Evolutionary conservation across 2,113 vertebrate species (phyloP).

Genomic region (Salvator merianae): DNA sequence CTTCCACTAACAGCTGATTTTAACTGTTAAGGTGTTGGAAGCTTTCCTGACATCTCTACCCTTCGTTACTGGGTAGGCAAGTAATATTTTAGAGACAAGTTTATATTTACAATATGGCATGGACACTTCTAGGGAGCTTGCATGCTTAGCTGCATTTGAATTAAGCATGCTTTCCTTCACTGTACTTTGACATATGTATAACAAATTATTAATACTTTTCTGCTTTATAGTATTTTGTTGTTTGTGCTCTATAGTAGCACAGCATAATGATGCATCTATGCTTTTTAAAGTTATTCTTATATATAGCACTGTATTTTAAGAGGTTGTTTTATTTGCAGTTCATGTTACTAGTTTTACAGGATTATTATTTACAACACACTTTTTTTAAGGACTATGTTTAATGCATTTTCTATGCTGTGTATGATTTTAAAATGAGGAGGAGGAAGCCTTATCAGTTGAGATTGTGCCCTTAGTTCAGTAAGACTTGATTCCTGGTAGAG

Average conservation of each 20-base stretch:
- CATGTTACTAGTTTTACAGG: neutral
- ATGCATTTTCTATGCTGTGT: neutral
- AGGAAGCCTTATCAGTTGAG: neutral
- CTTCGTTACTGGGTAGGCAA: constrained; percentile 82
- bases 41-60: constrained; percentile 84
- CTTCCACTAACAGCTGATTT: constrained; percentile 92
- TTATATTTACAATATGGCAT: constrained; percentile 77
- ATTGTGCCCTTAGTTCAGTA: constrained; percentile 6
- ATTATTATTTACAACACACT: neutral
- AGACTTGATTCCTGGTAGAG: neutral
- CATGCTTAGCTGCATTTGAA: constrained; percentile 76
- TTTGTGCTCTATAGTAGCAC: constrained; percentile 37
- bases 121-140: constrained; percentile 70
- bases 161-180: constrained; percentile 77
- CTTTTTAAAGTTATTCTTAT: neutral
- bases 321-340: neutral
- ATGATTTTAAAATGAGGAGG: constrained; percentile 12
- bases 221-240: constrained; percentile 53
- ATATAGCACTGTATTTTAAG: constrained; percentile 14
- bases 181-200: constrained; percentile 56
- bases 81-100: constrained; percentile 81
- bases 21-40: constrained; percentile 89
- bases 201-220: constrained; percentile 49
- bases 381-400: neutral
- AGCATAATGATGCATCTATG: constrained; percentile 33